Conservation (phyloP, 2,113 vertebrate species). For the Misgurnus mizolepis region DNA sequence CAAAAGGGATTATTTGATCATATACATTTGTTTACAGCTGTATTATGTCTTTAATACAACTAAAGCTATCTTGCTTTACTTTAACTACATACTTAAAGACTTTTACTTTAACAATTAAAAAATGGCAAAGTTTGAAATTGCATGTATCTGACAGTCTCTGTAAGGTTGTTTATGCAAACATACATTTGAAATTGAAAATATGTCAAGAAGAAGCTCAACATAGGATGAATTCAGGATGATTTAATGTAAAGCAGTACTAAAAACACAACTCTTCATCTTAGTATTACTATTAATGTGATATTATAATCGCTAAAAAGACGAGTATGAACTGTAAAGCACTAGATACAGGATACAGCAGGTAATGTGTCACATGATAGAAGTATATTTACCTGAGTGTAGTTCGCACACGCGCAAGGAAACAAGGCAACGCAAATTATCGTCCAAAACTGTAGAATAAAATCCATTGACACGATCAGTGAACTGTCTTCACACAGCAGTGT, state of each 20-base stretch:
- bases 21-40: too few relatives aligned
- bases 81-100: too few relatives aligned
- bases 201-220: too few relatives aligned
- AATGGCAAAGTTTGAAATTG: too few relatives aligned
- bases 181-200: too few relatives aligned
- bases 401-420: background rate
- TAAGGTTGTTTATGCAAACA: too few relatives aligned
- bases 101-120: too few relatives aligned
- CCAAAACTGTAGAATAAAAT: background rate
- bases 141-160: too few relatives aligned
- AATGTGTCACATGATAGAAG: background rate
- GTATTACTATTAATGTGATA: background rate
- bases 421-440: background rate
- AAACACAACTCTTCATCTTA: background rate
- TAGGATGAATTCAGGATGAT: background rate
- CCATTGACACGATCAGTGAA: background rate
- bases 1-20: background rate
- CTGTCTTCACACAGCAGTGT: background rate
- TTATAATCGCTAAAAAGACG: background rate
- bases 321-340: background rate
- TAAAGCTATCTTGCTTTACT: too few relatives aligned
- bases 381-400: slow-evolving; percentile 11
- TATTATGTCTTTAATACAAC: too few relatives aligned
- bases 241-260: too few relatives aligned
- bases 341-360: background rate